Evolutionary conservation across 2,888 invertebrate species (phyloP), one percentile per base, ranked within the genome.

Genomic region (Branchellion lobata): DNA sequence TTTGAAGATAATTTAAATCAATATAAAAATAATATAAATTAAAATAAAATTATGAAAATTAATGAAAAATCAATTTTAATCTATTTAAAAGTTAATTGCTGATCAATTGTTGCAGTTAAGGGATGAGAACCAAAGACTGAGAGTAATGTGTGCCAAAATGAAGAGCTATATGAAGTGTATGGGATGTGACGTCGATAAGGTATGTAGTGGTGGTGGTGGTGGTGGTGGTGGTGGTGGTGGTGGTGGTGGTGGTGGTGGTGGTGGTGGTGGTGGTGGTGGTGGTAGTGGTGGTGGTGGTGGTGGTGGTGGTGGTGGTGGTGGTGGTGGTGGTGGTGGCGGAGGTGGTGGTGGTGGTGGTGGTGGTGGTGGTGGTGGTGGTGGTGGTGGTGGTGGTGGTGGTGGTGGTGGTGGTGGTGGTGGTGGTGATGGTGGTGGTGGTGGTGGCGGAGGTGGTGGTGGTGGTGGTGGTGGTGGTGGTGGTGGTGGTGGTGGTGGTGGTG

Each of bases 391-490:
- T 51, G 47, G 34, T 8, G 75, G 36, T 74, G 47, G 24, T 34
- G 47, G 18, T 74, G 51, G 29, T 51, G 75, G 51, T 21, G 47
- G 51, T 51, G 14, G 51, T 74, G 75, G 40, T 29, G 75, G 24
- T 74, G 47, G 29, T 27, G 75, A n/a, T 33, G 73, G 36, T 34
- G 34, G 73, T n/a, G n/a, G n/a, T n/a, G n/a, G n/a, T n/a, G n/a
- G n/a, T n/a, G n/a, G n/a, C n/a, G n/a, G n/a, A n/a, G n/a, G n/a
- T n/a, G n/a, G n/a, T n/a, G n/a, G n/a, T n/a, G n/a, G n/a, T n/a
- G n/a, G n/a, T n/a, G n/a, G n/a, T n/a, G n/a, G n/a, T n/a, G n/a
- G n/a, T n/a, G n/a, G n/a, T n/a, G n/a, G n/a, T n/a, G n/a, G n/a
- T n/a, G n/a, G n/a, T n/a, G n/a, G n/a, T n/a, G n/a, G n/a, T n/a